Evolutionary conservation across 2,888 invertebrate species (phyloP).

Genomic region (Autographa pulchrina): DNA sequence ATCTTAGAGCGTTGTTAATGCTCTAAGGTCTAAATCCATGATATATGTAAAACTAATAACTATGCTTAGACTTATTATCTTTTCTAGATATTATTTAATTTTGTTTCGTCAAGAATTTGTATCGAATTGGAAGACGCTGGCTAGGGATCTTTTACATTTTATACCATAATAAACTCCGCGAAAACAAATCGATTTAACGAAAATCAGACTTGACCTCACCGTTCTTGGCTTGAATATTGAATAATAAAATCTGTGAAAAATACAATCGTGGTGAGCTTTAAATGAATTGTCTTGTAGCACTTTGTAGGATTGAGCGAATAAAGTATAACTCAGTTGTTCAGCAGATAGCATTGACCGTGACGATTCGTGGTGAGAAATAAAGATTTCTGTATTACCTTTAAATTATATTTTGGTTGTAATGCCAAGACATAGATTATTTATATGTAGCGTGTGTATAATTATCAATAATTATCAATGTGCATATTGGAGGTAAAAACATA

Average conservation of each 20-base stretch:
- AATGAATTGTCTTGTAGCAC: constrained; percentile 56
- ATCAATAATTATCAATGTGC: no score
- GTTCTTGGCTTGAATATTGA: constrained; percentile 36
- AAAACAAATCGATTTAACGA: constrained; percentile 26
- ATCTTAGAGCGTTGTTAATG: no score
- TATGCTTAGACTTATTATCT: no score
- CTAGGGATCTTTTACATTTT: neutral
- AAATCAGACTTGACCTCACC: constrained; percentile 27
- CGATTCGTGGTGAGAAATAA: constrained; percentile 37
- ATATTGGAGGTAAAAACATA: neutral
- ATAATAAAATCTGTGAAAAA: constrained; percentile 40
- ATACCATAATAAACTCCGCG: constrained; percentile 9
- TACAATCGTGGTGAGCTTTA: constrained; percentile 30
- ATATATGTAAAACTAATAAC: no score
- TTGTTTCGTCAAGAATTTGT: no score
- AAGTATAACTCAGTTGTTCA: constrained; percentile 11
- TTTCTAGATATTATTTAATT: no score
- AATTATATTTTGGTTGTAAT: neutral
- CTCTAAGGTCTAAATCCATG: no score
- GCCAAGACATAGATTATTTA: no score
- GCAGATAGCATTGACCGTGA: constrained; percentile 12
- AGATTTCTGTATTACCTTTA: neutral
- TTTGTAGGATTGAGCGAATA: constrained; percentile 31
- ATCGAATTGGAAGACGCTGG: no score
- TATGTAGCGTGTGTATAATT: no score